These are phyloP conservation scores for Lophius americanus DNA, from an alignment of 2,797 vertebrate genomes.

Conservation along the genomic window DNA sequence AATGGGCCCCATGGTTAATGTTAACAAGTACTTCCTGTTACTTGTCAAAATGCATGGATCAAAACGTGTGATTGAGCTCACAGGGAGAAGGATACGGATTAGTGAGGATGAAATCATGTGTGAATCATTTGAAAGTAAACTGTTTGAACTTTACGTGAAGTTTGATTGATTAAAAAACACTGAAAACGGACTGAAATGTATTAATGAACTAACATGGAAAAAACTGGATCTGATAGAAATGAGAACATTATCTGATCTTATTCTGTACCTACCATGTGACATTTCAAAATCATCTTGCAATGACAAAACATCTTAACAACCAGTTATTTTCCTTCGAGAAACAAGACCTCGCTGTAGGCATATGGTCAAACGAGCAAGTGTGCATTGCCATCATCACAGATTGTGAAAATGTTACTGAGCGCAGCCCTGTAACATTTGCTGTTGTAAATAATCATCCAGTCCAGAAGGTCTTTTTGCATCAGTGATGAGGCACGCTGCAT, in stretches of 20 bases:
- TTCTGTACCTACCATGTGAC: background rate
- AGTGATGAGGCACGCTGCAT: conserved; percentile 15
- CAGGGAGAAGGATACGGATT: background rate
- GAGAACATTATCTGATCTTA: conserved; percentile 4
- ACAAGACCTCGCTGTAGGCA: background rate
- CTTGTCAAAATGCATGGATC: background rate
- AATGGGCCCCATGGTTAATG: background rate
- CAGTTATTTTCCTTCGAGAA: background rate
- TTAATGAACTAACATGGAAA: background rate
- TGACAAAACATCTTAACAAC: background rate
- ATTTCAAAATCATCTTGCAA: background rate
- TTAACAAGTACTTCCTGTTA: background rate
- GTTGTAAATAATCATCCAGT: conserved; percentile 30
- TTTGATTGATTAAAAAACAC: background rate
- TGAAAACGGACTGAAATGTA: too few species aligned
- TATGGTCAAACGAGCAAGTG: conserved; percentile 10
- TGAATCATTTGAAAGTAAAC: background rate
- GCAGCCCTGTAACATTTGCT: conserved; percentile 15
- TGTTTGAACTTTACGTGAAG: background rate
- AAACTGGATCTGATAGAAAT: background rate
- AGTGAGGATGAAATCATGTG: background rate
- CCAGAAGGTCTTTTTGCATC: conserved; percentile 25
- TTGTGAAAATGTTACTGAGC: conserved; percentile 1
- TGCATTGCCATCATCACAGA: background rate
- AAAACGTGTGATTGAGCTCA: background rate